These are phyloP conservation scores for Stratiomys singularior DNA, from an alignment of 2,888 invertebrate genomes.

Conservation along the genomic window DNA sequence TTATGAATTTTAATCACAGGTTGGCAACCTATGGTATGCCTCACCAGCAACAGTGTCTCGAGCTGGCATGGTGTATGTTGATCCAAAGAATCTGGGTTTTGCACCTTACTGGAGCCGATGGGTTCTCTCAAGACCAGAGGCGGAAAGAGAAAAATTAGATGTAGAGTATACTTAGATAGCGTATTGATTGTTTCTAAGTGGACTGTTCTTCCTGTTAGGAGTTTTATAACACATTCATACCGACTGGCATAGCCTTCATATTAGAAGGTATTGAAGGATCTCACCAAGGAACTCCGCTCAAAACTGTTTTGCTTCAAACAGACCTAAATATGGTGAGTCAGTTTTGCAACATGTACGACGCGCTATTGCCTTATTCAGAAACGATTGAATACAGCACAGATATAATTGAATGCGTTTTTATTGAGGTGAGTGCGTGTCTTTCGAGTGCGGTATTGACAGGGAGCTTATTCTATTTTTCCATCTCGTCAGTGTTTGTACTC, in stretches of 20 bases:
- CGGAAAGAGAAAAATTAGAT: conserved; percentile 67
- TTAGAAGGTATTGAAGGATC: conserved; percentile 79
- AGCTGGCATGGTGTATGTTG: conserved; percentile 94
- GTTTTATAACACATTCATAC: conserved; percentile 81
- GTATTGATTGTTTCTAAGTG: neutral
- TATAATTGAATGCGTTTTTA: conserved; percentile 77
- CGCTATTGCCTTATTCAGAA: conserved; percentile 69
- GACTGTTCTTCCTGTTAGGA: conserved; percentile 55
- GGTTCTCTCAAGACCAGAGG: conserved; percentile 70
- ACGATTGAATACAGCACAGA: conserved; percentile 68
- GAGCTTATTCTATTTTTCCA: conserved; percentile 55
- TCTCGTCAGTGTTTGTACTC: conserved; percentile 82
- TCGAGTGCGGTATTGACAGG: neutral
- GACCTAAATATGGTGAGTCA: conserved; percentile 89
- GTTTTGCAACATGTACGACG: conserved; percentile 82
- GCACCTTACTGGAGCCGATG: conserved; percentile 89
- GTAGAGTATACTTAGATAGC: conserved; percentile 50
- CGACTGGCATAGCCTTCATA: conserved; percentile 76
- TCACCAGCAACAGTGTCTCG: conserved; percentile 93
- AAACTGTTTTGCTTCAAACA: conserved; percentile 85
- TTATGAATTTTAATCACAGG: conserved; percentile 65
- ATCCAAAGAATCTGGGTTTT: conserved; percentile 89
- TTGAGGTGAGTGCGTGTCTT: conserved; percentile 65
- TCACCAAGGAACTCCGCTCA: conserved; percentile 77
- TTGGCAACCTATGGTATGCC: conserved; percentile 88